Evolutionary conservation across 2,888 invertebrate species (phyloP), one percentile per base, ranked within the genome.

Genomic region (Eilema depressum): DNA sequence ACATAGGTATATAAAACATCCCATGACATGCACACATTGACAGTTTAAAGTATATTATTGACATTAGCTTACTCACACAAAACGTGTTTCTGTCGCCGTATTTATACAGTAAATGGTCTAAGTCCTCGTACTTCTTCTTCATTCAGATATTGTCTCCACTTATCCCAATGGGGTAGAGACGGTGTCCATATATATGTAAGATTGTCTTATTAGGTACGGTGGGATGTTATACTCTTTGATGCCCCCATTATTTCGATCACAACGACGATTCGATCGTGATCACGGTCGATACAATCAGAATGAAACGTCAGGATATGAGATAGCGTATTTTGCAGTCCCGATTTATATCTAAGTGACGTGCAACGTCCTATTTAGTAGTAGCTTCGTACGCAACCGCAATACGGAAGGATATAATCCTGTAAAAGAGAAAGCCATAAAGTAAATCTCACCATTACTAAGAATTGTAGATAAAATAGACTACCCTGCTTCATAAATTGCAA

Each of bases 371-470:
- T 53, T 53, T n/a, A n/a, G 53, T n/a, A n/a, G 53, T n/a, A 0
- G 10, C 53, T 53, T n/a, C n/a, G 53, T n/a, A 53, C n/a, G 53
- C n/a, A 53, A 53, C 53, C 53, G 20, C 53, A n/a, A n/a, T 53
- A 53, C 53, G n/a, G 20, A n/a, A 53, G 53, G 53, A n/a, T 53
- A n/a, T 53, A 53, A 53, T 53, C 53, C 53, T 53, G 53, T 53
- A 53, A 47, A 20, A 20, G 53, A 53, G 53, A n/a, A 53, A n/a
- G n/a, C 53, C 53, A 53, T 53, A 53, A 53, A 53, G 53, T 53
- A 53, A 53, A 53, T 53, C 53, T n/a, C 53, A 53, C 20, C 20
- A 20, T 47, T 47, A 20, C 47, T 20, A 47, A 7, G 47, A 47
- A 47, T 47, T 20, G 47, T 47, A 47, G 47, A 47, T 47, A 53